A percentile compares a stretch with the other conserved stretches of the same genome.
Conservation (phyloP, 2,113 vertebrate genomes). For the Leptocoma aspasia region DNA sequence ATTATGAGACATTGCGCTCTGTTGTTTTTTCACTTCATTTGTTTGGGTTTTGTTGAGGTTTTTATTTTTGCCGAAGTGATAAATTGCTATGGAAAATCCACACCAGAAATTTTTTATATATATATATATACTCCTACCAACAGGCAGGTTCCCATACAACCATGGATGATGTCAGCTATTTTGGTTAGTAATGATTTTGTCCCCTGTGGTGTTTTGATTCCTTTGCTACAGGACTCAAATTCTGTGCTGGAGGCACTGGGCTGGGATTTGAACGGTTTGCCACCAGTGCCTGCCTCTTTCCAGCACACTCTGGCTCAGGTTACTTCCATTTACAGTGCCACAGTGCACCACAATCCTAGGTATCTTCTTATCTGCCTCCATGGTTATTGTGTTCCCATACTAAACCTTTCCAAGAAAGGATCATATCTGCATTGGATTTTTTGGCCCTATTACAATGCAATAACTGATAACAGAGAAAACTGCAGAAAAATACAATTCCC, state of each 20-base stretch:
- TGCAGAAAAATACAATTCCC: conserved; percentile 20
- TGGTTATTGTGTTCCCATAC: background rate
- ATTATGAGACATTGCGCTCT: conserved; percentile 10
- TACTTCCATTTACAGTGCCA: background rate
- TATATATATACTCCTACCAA: background rate
- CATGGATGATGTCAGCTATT: background rate
- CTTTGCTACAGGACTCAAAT: background rate
- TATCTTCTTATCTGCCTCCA: background rate
- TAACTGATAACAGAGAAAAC: background rate
- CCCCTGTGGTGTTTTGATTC: background rate
- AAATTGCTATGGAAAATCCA: conserved; percentile 20
- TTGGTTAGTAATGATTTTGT: background rate
- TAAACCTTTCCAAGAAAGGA: background rate
- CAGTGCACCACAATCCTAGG: background rate
- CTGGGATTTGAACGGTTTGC: background rate
- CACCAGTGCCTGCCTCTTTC: background rate
- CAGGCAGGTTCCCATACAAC: background rate
- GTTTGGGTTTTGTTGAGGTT: conserved; percentile 39
- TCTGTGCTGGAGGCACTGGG: background rate
- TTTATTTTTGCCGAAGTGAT: background rate
- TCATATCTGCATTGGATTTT: background rate
- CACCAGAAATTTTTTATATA: background rate
- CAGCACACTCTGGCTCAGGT: background rate
- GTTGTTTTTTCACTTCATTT: conserved; percentile 19
- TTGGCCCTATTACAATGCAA: background rate